phyloP scores from a whole-genome alignment of 2,113 vertebrate genomes.

The Macroglossus sobrinus region DNA sequence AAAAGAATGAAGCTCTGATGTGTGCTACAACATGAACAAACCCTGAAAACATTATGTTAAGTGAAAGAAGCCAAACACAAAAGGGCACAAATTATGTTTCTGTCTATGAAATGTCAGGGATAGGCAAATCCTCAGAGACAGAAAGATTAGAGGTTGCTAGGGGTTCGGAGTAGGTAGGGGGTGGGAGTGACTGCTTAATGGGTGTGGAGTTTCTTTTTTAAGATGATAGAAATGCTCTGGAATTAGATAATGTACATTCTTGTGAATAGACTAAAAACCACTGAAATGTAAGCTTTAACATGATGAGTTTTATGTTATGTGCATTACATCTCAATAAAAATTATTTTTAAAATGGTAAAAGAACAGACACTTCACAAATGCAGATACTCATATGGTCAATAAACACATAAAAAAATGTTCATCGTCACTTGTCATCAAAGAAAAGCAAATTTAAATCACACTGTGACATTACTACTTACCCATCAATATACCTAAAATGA shows the following conservation, averaged over 20 bases:
- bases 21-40: not conserved
- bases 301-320: not conserved
- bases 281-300: not conserved
- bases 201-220: not conserved
- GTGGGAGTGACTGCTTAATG: not conserved
- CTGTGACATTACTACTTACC: not conserved
- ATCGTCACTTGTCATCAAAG: not conserved
- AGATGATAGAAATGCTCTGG: not conserved
- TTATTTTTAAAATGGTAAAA: not conserved
- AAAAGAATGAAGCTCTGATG: not conserved
- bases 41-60: not conserved
- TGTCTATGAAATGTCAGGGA: not conserved
- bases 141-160: not conserved
- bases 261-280: not conserved
- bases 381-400: not conserved
- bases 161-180: not conserved
- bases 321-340: not conserved
- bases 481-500: not conserved
- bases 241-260: not conserved
- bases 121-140: not conserved
- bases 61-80: not conserved
- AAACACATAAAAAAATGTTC: not conserved
- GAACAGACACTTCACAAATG: not conserved
- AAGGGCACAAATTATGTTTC: not conserved
- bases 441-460: not conserved